These are phyloP conservation scores for Pollenia griseotomentosa DNA, from an alignment of 2,888 invertebrate genomes.

Conservation along the genomic window DNA sequence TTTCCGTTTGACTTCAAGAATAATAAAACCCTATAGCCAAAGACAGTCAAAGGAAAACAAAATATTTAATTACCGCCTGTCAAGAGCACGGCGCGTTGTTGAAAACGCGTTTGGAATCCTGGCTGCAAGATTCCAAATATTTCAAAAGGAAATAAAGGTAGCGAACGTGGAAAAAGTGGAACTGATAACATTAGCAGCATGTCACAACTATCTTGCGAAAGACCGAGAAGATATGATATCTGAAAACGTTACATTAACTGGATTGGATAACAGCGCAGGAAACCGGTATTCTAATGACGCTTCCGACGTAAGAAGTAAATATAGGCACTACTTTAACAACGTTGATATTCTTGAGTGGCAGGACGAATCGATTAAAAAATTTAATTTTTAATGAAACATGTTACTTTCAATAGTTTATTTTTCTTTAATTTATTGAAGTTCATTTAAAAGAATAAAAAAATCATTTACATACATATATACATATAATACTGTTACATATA, in stretches of 20 bases:
- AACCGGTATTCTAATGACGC: conserved; percentile 7
- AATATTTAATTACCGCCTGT: conserved; percentile 22
- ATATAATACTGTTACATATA: too few relatives aligned
- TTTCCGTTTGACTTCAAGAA: conserved; percentile 10
- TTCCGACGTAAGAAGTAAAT: conserved; percentile 10
- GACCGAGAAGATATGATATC: not conserved
- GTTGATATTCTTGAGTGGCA: not conserved
- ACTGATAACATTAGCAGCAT: conserved; percentile 5
- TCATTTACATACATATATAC: too few relatives aligned
- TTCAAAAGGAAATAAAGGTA: not conserved
- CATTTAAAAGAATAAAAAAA: too few relatives aligned
- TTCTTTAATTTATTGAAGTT: too few relatives aligned
- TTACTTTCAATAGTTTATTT: too few relatives aligned
- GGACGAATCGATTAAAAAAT: not conserved
- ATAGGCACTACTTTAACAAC: conserved; percentile 14
- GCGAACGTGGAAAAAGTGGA: conserved; percentile 16
- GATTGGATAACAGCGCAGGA: conserved; percentile 9
- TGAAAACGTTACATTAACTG: not conserved
- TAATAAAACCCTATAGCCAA: conserved; percentile 12
- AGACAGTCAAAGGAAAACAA: conserved; percentile 10
- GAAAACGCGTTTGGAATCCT: conserved; percentile 36
- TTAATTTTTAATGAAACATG: too few relatives aligned
- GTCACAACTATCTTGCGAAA: conserved; percentile 14
- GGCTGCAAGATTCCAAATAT: conserved; percentile 15
- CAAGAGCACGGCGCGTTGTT: conserved; percentile 7